Conservation (phyloP, 1,140 invertebrate species). For the Cheumatopsyche charites region DNA sequence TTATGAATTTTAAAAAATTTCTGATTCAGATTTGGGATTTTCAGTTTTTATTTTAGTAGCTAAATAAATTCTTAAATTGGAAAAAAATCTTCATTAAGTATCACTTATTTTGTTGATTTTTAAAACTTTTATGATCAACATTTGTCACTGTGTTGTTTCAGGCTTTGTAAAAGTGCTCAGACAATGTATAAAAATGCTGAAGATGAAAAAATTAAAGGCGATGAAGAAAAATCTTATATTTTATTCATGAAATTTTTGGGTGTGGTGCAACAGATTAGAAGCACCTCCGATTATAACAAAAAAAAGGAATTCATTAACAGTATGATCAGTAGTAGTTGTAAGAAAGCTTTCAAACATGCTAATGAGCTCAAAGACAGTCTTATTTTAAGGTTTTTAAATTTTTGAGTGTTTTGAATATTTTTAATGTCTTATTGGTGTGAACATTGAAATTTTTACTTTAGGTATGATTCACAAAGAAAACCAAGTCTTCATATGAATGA, state of each 20-base stretch:
- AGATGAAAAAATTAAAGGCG: conserved; percentile 59
- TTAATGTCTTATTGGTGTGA: background rate
- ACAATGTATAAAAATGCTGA: conserved; percentile 66
- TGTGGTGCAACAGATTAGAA: conserved; percentile 63
- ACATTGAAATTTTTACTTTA: conserved; percentile 12
- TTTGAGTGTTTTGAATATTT: background rate
- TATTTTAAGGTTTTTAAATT: conserved; percentile 60
- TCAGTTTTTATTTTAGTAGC: background rate
- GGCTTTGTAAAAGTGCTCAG: conserved; percentile 63
- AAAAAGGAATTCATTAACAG: conserved; percentile 64
- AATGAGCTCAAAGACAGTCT: conserved; percentile 63
- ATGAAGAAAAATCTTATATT: conserved; percentile 74
- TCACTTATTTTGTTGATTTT: background rate
- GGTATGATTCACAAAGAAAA: conserved; percentile 1
- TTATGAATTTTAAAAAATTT: background rate
- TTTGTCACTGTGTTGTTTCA: conserved; percentile 46
- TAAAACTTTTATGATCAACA: background rate
- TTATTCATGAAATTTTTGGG: conserved; percentile 73
- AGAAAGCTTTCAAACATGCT: conserved; percentile 62
- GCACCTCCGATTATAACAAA: conserved; percentile 61
- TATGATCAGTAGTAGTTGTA: conserved; percentile 62
- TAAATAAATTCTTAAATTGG: background rate
- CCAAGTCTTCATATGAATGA: background rate
- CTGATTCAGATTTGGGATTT: background rate
- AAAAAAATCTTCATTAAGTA: background rate